A percentile compares a stretch with the other conserved stretches of the same genome.
Evolutionary conservation across 2,888 invertebrate species (phyloP).

Genomic region (Papilio elwesi): DNA sequence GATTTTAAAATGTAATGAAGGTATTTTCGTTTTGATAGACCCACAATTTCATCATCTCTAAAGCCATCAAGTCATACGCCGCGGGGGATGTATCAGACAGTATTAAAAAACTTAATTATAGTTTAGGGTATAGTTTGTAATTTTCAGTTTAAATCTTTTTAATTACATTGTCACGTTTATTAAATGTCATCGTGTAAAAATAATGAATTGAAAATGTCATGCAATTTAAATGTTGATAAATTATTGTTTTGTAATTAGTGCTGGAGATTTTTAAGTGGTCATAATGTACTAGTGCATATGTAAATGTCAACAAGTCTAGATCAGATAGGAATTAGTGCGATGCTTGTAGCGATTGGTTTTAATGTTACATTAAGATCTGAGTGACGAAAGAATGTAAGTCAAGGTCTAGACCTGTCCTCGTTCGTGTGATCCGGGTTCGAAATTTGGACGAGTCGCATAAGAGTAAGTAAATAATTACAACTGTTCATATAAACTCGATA

Average conservation of each 20-base stretch:
- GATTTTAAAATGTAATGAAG: too few relatives aligned
- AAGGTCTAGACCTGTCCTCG: background rate
- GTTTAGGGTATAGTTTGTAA: too few relatives aligned
- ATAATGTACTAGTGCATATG: background rate
- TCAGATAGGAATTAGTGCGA: background rate
- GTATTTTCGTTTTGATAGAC: too few relatives aligned
- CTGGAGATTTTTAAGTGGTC: too few relatives aligned
- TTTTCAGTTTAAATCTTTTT: too few relatives aligned
- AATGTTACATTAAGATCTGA: background rate
- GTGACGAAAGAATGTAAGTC: background rate
- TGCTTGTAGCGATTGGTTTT: background rate
- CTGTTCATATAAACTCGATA: too few relatives aligned
- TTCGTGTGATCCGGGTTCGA: background rate
- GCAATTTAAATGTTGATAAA: background rate
- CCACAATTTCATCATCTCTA: too few relatives aligned
- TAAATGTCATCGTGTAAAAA: background rate
- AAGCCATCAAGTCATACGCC: too few relatives aligned
- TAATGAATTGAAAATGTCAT: background rate
- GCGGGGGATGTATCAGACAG: too few relatives aligned
- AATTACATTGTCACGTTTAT: too few relatives aligned
- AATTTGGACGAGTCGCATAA: background rate
- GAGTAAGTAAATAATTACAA: background rate
- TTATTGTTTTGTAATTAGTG: background rate
- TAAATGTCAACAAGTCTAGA: slow-evolving; percentile 35
- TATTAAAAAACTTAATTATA: too few relatives aligned